These are phyloP conservation scores for Acrobasis suavella DNA, from an alignment of 2,888 invertebrate genomes.

Conservation along the genomic window DNA sequence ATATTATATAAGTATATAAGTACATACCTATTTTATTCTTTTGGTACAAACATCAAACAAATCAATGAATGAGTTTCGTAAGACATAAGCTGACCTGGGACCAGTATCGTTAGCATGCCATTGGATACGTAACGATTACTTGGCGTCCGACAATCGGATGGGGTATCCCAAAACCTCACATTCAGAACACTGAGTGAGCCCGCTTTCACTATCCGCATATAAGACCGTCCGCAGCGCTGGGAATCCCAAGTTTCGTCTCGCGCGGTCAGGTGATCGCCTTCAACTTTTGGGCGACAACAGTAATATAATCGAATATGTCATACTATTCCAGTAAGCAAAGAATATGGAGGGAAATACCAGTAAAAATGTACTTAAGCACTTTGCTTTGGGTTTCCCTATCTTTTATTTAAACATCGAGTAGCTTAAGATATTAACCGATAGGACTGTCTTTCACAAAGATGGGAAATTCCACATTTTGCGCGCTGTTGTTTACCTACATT, in stretches of 20 bases:
- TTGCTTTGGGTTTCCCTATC: no score
- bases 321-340: background rate
- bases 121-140: conserved; percentile 35
- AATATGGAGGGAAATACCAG: background rate
- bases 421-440: conserved; percentile 30
- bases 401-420: no score
- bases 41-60: no score
- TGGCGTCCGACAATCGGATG: conserved; percentile 40
- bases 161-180: conserved; percentile 49
- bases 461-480: conserved; percentile 26
- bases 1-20: no score
- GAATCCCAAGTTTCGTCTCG: conserved; percentile 39
- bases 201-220: conserved; percentile 60
- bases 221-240: conserved; percentile 50
- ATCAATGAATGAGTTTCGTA: background rate
- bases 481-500: background rate
- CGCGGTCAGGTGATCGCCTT: background rate
- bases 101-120: conserved; percentile 34
- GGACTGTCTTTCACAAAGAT: conserved; percentile 26
- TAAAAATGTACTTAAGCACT: background rate
- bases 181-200: conserved; percentile 24
- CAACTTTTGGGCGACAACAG: background rate
- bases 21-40: no score
- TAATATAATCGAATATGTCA: background rate
- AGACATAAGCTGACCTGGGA: conserved; percentile 19